Evolutionary conservation across 2,888 invertebrate species (phyloP).

Genomic region (Dioctria rufipes): DNA sequence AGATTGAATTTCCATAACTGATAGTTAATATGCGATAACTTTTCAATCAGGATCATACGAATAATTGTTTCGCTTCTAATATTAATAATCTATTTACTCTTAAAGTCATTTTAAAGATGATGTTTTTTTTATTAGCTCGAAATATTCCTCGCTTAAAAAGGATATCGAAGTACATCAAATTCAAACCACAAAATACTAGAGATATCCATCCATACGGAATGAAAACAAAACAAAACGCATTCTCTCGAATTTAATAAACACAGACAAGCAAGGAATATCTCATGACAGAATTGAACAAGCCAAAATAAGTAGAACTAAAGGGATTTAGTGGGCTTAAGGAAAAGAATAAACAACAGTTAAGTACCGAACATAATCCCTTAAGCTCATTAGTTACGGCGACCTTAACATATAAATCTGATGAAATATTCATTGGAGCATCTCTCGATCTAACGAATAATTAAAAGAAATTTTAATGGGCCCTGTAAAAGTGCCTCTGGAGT

Average conservation of each 20-base stretch:
- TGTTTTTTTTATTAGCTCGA: too few relatives aligned
- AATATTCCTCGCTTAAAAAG: too few relatives aligned
- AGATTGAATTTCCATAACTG: too few relatives aligned
- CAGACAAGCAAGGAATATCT: constrained; percentile 1
- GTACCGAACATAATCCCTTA: constrained; percentile 53
- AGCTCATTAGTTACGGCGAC: constrained; percentile 56
- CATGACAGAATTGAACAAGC: constrained; percentile 13
- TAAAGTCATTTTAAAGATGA: too few relatives aligned
- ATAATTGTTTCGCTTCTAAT: too few relatives aligned
- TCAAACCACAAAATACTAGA: too few relatives aligned
- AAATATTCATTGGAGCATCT: constrained; percentile 56
- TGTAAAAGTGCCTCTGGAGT: not conserved
- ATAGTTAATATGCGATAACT: too few relatives aligned
- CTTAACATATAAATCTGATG: constrained; percentile 57
- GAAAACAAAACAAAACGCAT: too few relatives aligned
- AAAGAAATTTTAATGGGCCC: constrained; percentile 54
- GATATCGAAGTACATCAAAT: too few relatives aligned
- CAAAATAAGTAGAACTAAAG: constrained; percentile 36
- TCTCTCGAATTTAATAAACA: not conserved
- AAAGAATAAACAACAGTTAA: constrained; percentile 53
- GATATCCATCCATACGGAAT: too few relatives aligned
- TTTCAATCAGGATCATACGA: too few relatives aligned
- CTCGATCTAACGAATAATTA: constrained; percentile 55
- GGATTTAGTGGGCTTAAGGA: constrained; percentile 39
- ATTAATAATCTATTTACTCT: too few relatives aligned